Conservation (phyloP, 1,140 invertebrate genomes). For the Drosophila punjabiensis region DNA sequence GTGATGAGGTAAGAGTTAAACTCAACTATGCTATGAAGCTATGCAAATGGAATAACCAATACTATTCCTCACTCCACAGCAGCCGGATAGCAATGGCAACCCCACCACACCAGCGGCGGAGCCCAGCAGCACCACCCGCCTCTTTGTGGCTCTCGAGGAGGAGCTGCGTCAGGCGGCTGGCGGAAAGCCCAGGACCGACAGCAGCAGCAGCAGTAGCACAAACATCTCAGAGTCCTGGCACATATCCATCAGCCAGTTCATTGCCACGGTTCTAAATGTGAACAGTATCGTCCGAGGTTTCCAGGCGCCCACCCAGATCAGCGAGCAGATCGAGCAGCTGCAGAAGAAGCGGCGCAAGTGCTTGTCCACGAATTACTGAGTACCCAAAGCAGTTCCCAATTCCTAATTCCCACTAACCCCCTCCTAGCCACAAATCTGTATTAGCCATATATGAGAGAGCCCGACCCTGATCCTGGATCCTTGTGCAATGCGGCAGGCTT, state of each 20-base stretch:
- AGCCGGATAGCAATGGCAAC: slow-evolving; percentile 84
- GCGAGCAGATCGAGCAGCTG: slow-evolving; percentile 78
- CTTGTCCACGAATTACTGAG: slow-evolving; percentile 68
- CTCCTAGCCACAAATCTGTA: slow-evolving; percentile 61
- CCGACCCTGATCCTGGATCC: slow-evolving; percentile 35
- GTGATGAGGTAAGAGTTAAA: slow-evolving; percentile 64
- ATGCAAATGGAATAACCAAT: background rate
- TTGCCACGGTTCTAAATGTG: slow-evolving; percentile 76
- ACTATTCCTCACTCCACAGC: slow-evolving; percentile 3
- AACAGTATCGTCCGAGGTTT: slow-evolving; percentile 73
- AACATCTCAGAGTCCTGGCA: slow-evolving; percentile 74
- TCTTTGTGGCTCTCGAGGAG: slow-evolving; percentile 77
- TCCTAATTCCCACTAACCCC: background rate
- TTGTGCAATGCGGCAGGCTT: slow-evolving; percentile 72
- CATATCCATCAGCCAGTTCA: slow-evolving; percentile 83
- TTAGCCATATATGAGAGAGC: slow-evolving; percentile 59
- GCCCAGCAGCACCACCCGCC: slow-evolving; percentile 62
- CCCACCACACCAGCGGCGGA: slow-evolving; percentile 81
- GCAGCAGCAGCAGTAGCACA: slow-evolving; percentile 70
- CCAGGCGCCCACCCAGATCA: slow-evolving; percentile 64
- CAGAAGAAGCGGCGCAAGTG: slow-evolving; percentile 84
- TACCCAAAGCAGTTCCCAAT: slow-evolving; percentile 7
- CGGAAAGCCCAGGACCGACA: slow-evolving; percentile 16
- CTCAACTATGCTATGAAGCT: too few relatives aligned
- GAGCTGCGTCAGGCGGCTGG: slow-evolving; percentile 69